Percentiles rank a stretch among this genome's conserved stretches.
phyloP scores from a whole-genome alignment of 2,797 vertebrate genomes.

The Danionella dracula region DNA sequence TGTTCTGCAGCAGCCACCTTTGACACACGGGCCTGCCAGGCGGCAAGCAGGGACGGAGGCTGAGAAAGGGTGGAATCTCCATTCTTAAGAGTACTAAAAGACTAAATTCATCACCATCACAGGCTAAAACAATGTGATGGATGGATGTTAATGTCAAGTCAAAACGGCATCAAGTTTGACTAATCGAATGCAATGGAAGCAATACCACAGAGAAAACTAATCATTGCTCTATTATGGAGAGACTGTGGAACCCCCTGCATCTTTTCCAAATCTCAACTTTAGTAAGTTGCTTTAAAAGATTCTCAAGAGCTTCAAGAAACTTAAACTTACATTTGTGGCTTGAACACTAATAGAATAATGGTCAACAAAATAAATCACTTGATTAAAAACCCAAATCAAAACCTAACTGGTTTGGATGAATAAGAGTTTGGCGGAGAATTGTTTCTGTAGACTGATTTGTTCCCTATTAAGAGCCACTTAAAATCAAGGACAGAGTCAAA shows the following conservation, averaged over 20 bases:
- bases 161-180: constrained; percentile 5
- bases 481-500: constrained; percentile 23
- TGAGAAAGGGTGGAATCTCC: constrained; percentile 55
- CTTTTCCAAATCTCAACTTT: constrained; percentile 28
- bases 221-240: not conserved
- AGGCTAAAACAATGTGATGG: constrained; percentile 23
- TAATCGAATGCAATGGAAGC: not conserved
- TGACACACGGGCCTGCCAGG: constrained; percentile 78
- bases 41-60: constrained; percentile 70
- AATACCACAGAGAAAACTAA: not conserved
- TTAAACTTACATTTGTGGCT: constrained; percentile 35
- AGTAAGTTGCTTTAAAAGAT: constrained; percentile 31
- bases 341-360: constrained; percentile 48
- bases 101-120: constrained; percentile 54
- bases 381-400: constrained; percentile 38
- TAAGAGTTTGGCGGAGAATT: constrained; percentile 14
- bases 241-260: not conserved
- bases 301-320: constrained; percentile 31
- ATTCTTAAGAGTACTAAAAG: constrained; percentile 58
- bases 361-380: constrained; percentile 41
- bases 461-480: constrained; percentile 19
- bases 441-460: constrained; percentile 4
- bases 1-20: constrained; percentile 75
- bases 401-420: constrained; percentile 33
- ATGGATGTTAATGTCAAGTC: constrained; percentile 9